Percentiles rank a stretch among this genome's conserved stretches.
These are phyloP conservation scores for Gerris lacustris DNA, from an alignment of 2,888 invertebrate genomes.

Conservation along the genomic window DNA sequence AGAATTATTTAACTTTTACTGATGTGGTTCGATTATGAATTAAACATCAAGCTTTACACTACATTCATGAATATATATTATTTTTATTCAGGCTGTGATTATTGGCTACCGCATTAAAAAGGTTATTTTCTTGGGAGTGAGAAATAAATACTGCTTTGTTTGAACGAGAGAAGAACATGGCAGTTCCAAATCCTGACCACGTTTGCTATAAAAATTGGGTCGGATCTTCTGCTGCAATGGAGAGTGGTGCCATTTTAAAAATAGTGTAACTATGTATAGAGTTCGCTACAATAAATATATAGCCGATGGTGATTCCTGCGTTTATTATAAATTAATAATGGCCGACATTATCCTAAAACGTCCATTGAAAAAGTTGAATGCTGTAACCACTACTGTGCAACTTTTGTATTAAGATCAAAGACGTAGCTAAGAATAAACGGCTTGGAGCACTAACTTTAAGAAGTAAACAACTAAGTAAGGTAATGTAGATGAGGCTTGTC, in stretches of 20 bases:
- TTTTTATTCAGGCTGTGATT: constrained; percentile 22
- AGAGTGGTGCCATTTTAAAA: constrained; percentile 32
- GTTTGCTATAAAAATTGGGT: constrained; percentile 34
- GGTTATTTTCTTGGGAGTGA: constrained; percentile 32
- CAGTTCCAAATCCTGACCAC: constrained; percentile 26
- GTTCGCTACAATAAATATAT: constrained; percentile 32
- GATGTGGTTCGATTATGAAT: not conserved
- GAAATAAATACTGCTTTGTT: constrained; percentile 33
- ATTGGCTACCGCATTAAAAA: constrained; percentile 26
- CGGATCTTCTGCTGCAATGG: constrained; percentile 34
- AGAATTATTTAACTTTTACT: too few relatives aligned
- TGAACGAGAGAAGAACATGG: constrained; percentile 30
- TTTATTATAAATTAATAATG: constrained; percentile 31
- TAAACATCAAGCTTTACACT: not conserved
- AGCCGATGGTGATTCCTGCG: constrained; percentile 35
- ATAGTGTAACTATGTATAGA: constrained; percentile 31
- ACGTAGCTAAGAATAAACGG: constrained; percentile 4
- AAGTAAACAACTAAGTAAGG: not conserved
- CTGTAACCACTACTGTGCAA: constrained; percentile 31
- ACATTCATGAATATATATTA: not conserved
- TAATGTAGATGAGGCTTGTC: not conserved
- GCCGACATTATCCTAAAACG: constrained; percentile 28
- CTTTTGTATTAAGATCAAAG: constrained; percentile 19
- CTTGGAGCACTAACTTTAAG: constrained; percentile 11
- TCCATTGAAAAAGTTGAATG: constrained; percentile 34